phyloP scores from a whole-genome alignment of 2,888 invertebrate genomes.

The Rhagonycha lutea region DNA sequence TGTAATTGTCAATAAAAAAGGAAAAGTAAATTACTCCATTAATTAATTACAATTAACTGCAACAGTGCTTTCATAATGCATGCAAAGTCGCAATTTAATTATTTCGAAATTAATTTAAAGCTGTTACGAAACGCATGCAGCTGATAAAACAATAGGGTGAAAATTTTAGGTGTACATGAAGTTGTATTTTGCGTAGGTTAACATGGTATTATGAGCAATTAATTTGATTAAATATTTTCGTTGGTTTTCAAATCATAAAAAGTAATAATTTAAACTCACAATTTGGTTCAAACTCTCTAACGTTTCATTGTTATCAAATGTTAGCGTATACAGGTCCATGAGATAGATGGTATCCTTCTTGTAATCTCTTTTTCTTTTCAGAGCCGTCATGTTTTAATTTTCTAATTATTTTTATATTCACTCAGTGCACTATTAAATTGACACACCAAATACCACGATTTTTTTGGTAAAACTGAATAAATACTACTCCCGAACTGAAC shows the following conservation, averaged over 20 bases:
- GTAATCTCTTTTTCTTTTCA: conserved; percentile 70
- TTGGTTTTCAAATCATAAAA: neutral
- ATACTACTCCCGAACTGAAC: neutral
- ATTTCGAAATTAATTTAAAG: neutral
- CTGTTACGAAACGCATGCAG: neutral
- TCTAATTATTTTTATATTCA: neutral
- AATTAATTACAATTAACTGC: neutral
- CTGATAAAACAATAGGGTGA: neutral
- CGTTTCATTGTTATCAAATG: conserved; percentile 81
- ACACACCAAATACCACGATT: neutral
- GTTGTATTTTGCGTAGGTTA: neutral
- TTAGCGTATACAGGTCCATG: conserved; percentile 82
- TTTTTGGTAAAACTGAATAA: neutral
- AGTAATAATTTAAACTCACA: conserved; percentile 57
- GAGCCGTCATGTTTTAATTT: conserved; percentile 46
- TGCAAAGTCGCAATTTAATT: neutral
- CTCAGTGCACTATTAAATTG: neutral
- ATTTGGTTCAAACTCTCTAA: conserved; percentile 71
- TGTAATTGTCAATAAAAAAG: neutral
- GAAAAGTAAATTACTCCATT: neutral
- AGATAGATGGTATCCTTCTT: conserved; percentile 86
- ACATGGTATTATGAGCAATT: neutral
- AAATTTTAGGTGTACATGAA: neutral
- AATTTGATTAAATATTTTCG: neutral
- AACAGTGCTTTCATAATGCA: neutral